Percentiles rank a stretch among this genome's conserved stretches.
Conservation (phyloP, 2,797 vertebrate genomes). For the Ispidina picta region DNA sequence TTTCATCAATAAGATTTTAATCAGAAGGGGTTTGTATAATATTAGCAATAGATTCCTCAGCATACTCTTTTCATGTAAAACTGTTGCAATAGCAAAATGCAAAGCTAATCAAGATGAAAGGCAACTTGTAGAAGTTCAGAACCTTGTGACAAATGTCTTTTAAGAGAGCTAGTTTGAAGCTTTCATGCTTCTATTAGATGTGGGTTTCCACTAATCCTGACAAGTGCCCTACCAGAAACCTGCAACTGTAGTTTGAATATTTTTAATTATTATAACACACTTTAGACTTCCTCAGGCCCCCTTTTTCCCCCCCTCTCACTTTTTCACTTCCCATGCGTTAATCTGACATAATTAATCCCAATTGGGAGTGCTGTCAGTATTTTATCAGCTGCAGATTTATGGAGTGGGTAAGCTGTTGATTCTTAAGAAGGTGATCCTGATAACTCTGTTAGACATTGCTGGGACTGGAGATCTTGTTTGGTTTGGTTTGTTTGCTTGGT, state of each 20-base stretch:
- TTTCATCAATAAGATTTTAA: neutral
- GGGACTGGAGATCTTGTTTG: neutral
- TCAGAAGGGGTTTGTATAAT: neutral
- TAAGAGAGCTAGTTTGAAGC: neutral
- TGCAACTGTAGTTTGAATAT: neutral
- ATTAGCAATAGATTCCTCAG: constrained; percentile 43
- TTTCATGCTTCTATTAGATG: neutral
- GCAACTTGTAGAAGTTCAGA: neutral
- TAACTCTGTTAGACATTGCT: neutral
- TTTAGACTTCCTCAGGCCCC: neutral
- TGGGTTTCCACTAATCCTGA: neutral
- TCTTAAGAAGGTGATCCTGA: neutral
- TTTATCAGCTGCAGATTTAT: constrained; percentile 6
- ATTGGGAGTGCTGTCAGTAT: neutral
- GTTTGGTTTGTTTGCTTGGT: no score
- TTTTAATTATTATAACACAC: neutral
- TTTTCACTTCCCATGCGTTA: neutral
- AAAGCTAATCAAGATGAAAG: constrained; percentile 31
- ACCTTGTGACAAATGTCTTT: neutral
- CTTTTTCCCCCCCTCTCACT: neutral
- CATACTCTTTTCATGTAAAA: constrained; percentile 17
- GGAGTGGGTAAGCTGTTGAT: neutral
- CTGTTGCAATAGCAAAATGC: constrained; percentile 34
- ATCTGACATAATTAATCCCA: neutral
- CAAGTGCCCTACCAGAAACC: neutral